Evolutionary conservation across 2,888 invertebrate species (phyloP).

Genomic region (Drosophila mayaguana): DNA sequence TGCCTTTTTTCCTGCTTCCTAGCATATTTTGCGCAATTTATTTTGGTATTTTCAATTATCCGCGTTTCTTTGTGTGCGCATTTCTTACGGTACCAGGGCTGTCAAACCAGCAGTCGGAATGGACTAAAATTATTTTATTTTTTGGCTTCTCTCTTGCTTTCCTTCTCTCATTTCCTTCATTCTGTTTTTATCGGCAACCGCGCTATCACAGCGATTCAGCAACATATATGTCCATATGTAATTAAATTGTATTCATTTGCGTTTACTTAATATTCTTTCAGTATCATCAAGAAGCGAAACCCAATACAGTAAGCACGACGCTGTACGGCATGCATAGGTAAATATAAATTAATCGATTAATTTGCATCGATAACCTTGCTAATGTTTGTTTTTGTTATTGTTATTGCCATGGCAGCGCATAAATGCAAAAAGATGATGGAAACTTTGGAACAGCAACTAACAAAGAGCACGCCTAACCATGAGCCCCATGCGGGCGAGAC

Average conservation of each 20-base stretch:
- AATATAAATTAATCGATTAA: constrained; percentile 39
- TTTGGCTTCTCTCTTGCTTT: constrained; percentile 15
- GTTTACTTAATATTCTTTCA: constrained; percentile 23
- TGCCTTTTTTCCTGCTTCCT: constrained; percentile 13
- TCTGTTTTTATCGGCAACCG: constrained; percentile 32
- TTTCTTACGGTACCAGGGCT: constrained; percentile 57
- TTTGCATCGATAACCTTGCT: constrained; percentile 28
- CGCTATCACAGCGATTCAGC: constrained; percentile 6
- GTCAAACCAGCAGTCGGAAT: constrained; percentile 18
- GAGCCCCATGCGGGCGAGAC: constrained; percentile 46
- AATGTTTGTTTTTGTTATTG: constrained; percentile 37
- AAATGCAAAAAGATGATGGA: constrained; percentile 81
- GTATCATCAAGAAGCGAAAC: constrained; percentile 21
- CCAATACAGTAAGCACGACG: constrained; percentile 48
- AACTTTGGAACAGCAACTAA: constrained; percentile 70
- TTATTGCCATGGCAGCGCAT: constrained; percentile 53
- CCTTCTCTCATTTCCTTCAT: constrained; percentile 23
- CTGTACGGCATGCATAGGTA: constrained; percentile 73
- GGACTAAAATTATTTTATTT: constrained; percentile 18
- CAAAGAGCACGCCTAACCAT: constrained; percentile 59
- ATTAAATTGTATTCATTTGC: constrained; percentile 13
- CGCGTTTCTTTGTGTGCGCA: constrained; percentile 35
- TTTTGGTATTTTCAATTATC: constrained; percentile 75
- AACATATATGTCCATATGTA: constrained; percentile 14
- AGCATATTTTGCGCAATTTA: constrained; percentile 60